Evolutionary conservation across 2,113 vertebrate genomes (phyloP).

Genomic region (Castor canadensis): DNA sequence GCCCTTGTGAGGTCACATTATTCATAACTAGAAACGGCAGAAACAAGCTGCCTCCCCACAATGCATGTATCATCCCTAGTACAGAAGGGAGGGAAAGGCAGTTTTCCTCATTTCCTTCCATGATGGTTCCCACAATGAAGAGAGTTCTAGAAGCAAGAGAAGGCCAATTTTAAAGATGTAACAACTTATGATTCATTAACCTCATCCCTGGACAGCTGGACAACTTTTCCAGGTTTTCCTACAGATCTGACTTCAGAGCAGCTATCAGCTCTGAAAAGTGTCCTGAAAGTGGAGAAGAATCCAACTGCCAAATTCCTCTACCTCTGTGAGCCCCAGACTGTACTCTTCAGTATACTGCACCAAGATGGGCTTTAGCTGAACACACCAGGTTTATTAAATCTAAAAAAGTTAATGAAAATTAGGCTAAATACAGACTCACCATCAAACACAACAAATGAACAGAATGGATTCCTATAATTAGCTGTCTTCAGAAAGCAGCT

Average conservation of each 20-base stretch:
- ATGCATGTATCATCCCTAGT: neutral
- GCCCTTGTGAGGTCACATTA: neutral
- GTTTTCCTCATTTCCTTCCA: neutral
- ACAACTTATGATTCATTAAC: neutral
- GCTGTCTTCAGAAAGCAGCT: neutral
- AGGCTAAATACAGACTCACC: neutral
- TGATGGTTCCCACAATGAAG: neutral
- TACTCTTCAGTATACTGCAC: neutral
- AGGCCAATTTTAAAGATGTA: neutral
- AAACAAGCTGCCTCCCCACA: neutral
- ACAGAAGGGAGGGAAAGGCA: neutral
- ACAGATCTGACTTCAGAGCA: neutral
- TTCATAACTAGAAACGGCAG: neutral
- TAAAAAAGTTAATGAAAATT: slow-evolving; percentile 21
- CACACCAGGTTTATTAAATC: neutral
- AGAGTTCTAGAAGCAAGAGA: neutral
- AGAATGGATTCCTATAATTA: neutral
- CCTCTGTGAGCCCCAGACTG: neutral
- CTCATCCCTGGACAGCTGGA: neutral
- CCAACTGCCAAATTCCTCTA: neutral
- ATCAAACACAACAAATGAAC: neutral
- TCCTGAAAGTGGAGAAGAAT: neutral
- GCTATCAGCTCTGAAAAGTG: neutral
- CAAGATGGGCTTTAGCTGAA: neutral
- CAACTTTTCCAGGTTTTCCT: neutral